phyloP scores from a whole-genome alignment of 2,888 invertebrate species.

The Diachrysia chrysitis region DNA sequence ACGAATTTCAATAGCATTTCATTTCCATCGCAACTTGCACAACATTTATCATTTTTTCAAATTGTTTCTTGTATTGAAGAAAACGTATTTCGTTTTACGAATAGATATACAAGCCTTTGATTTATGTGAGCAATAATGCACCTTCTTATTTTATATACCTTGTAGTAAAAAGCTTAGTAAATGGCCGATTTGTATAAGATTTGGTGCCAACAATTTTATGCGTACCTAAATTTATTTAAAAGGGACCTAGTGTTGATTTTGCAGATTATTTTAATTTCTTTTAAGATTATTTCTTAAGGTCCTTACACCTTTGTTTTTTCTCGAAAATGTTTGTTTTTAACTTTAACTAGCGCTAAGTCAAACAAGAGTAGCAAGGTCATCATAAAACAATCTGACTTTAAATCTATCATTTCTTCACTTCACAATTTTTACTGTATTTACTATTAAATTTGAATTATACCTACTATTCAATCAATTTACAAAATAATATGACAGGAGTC shows the following conservation, averaged over 20 bases:
- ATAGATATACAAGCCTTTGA: conserved; percentile 12
- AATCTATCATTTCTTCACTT: no score
- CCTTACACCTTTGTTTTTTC: no score
- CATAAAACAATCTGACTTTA: no score
- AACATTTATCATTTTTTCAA: conserved; percentile 40
- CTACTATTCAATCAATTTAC: neutral
- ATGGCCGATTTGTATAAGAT: conserved; percentile 36
- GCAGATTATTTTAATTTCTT: conserved; percentile 12
- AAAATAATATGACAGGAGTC: neutral
- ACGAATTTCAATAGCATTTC: no score
- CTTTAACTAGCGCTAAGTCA: neutral
- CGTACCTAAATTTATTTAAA: conserved; percentile 15
- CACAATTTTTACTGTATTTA: no score
- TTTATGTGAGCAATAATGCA: conserved; percentile 41
- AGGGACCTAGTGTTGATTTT: neutral
- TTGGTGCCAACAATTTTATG: conserved; percentile 39
- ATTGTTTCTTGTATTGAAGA: conserved; percentile 25
- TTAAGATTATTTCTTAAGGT: neutral
- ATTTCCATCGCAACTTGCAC: conserved; percentile 8
- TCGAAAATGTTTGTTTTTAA: conserved; percentile 1
- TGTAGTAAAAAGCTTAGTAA: conserved; percentile 37
- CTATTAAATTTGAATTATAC: no score
- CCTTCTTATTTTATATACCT: conserved; percentile 31
- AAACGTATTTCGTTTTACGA: conserved; percentile 23
- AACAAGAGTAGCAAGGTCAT: neutral